Conservation (phyloP, 1,140 invertebrate genomes). For the Hesperophylax magnus region DNA sequence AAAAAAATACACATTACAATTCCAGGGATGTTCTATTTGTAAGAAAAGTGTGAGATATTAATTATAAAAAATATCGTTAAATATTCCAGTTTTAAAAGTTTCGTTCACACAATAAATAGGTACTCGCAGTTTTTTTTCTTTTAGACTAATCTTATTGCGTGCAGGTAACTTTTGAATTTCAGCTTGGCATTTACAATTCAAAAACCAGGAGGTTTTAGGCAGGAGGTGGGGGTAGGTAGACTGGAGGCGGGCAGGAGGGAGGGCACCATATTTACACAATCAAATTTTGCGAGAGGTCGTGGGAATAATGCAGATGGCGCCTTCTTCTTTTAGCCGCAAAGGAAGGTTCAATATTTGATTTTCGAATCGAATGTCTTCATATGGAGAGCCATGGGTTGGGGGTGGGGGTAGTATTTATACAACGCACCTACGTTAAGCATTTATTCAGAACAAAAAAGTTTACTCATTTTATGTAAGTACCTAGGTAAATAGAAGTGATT, state of each 20-base stretch:
- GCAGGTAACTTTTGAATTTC: background rate
- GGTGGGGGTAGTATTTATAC: too few species aligned
- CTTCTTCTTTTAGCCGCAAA: background rate
- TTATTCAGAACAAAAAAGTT: too few species aligned
- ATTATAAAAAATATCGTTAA: too few species aligned
- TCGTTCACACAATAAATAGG: too few species aligned
- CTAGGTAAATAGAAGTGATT: too few species aligned
- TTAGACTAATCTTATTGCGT: background rate
- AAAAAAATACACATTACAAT: too few species aligned
- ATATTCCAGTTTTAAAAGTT: too few species aligned
- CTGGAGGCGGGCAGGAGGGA: background rate
- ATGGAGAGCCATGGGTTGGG: background rate
- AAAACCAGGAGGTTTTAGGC: constrained; percentile 47
- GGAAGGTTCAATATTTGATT: constrained; percentile 9
- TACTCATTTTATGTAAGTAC: too few species aligned
- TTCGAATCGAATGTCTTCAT: background rate
- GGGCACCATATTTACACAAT: constrained; percentile 52
- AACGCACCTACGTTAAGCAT: too few species aligned
- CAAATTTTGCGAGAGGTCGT: constrained; percentile 52
- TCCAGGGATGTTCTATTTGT: too few species aligned
- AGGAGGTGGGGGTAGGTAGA: constrained; percentile 39
- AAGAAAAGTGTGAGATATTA: too few species aligned
- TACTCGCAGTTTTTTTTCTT: too few species aligned
- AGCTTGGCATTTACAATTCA: constrained; percentile 29
- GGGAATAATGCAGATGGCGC: constrained; percentile 56